A percentile compares a stretch with the other conserved stretches of the same genome.
phyloP scores from a whole-genome alignment of 2,888 invertebrate genomes.

The Anthoptus insignis region DNA sequence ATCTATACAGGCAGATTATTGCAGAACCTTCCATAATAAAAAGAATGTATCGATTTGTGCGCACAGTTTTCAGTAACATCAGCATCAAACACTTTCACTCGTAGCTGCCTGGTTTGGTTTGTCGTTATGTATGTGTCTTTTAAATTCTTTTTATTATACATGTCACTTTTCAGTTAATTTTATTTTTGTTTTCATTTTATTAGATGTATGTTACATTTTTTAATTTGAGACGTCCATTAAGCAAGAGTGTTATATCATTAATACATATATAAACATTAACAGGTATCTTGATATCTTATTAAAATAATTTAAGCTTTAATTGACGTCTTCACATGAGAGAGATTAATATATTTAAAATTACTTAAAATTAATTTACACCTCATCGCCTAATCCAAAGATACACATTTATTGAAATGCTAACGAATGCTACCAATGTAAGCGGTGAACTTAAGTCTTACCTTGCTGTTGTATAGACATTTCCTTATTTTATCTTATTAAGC shows the following conservation, averaged over 20 bases:
- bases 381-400: slow-evolving; percentile 27
- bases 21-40: not conserved
- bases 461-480: no score
- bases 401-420: no score
- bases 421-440: no score
- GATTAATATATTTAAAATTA: not conserved
- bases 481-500: no score
- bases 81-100: slow-evolving; percentile 42
- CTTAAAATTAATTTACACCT: slow-evolving; percentile 21
- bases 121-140: slow-evolving; percentile 2
- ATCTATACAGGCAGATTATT: not conserved
- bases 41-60: slow-evolving; percentile 20
- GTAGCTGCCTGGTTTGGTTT: slow-evolving; percentile 57
- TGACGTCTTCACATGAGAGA: not conserved
- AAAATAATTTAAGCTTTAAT: not conserved
- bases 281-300: no score
- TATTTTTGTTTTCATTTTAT: not conserved
- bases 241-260: no score
- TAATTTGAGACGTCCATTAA: not conserved
- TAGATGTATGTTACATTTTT: not conserved
- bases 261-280: no score
- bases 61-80: slow-evolving; percentile 10
- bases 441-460: no score
- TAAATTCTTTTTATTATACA: no score
- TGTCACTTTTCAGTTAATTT: not conserved